Evolutionary conservation across 2,113 vertebrate genomes (phyloP), one percentile per base, ranked within the genome.

Genomic region (Triplophysa tibetana): DNA sequence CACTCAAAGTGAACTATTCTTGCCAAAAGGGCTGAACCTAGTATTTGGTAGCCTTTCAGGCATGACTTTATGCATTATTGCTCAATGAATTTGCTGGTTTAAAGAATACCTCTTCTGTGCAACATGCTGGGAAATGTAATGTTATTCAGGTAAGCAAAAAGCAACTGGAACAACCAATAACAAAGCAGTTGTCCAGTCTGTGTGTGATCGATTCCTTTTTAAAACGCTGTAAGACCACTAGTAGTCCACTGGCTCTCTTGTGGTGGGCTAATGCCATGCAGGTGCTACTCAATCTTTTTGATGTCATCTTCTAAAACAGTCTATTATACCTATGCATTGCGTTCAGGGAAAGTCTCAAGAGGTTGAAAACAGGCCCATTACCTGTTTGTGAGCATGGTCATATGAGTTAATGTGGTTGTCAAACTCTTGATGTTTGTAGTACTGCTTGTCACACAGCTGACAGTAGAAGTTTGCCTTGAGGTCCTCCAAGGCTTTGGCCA

Each of bases 341-440:
- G 21, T 67, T 68, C 52, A 73, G 70, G 21, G 50, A 8, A n/a
- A 43, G 48, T 56, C 48, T 43, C 50, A 43, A 65, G 61, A 29
- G 45, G 45, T 21, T 45, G 23, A 56, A 10, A 72, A 56, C 62
- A 24, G 48, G 26, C n/a, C 45, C 21, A 66, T 93, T 92, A 96
- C 97, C 97, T 99, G 97, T 85, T 96, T 98, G 92, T 99, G 97
- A 83, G 97, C 96, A 6, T 99, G 97, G 87, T 98, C 97, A 1
- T 99, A 96, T 43, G 97, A 99, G 91, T 98, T 98, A 89, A 98
- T 98, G 89, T 99, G 97, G 91, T 99, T 99, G 93, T 99, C 97
- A 88, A 95, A 99, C 89, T 99, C 96, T 77, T 97, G 96, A 85
- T 98, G 97, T 85, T 97, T 96, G 83, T 96, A 93, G 72, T 99